Conservation (phyloP, 2,888 invertebrate genomes). For the Smittia sp. region DNA sequence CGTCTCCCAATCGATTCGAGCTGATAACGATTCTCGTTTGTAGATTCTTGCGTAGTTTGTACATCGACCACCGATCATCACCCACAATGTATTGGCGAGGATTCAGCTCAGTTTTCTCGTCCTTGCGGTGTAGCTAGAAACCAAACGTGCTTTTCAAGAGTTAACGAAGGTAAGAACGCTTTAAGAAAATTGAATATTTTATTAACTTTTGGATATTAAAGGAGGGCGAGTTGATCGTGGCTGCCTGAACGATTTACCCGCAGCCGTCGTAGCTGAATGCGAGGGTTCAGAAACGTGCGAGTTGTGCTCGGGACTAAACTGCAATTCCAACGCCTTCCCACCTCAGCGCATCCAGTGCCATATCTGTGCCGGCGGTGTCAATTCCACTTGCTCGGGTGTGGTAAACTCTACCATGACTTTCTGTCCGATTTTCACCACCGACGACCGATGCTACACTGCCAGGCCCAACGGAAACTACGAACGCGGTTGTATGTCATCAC, state of each 20-base stretch:
- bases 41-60: neutral
- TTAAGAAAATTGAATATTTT: neutral
- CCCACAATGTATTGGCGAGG: neutral
- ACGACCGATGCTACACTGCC: constrained; percentile 11
- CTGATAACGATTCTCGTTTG: neutral
- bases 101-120: neutral
- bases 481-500: constrained; percentile 27
- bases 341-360: neutral
- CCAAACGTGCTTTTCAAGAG: constrained; percentile 7
- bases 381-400: neutral
- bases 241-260: neutral
- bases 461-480: neutral
- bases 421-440: neutral
- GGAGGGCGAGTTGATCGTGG: constrained; percentile 23
- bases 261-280: neutral
- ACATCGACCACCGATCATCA: neutral
- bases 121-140: no score
- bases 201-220: neutral
- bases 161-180: neutral
- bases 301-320: neutral
- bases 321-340: neutral
- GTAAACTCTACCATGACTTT: neutral
- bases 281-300: neutral
- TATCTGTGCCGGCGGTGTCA: neutral
- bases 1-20: neutral